These are phyloP conservation scores for Sturmia bella DNA, from an alignment of 2,888 invertebrate genomes.

Conservation along the genomic window DNA sequence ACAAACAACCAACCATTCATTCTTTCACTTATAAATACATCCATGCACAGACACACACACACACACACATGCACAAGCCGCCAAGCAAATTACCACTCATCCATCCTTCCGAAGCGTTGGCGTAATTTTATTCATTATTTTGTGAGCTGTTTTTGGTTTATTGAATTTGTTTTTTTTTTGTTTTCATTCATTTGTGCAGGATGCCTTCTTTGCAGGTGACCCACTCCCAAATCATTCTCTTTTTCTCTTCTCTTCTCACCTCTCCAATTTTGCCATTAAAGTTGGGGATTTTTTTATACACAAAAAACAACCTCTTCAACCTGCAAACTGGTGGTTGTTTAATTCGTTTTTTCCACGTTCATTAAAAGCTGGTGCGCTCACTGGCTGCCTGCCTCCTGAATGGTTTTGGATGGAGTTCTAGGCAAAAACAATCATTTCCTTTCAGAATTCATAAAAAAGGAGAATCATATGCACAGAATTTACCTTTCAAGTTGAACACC, in stretches of 20 bases:
- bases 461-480: constrained; percentile 45
- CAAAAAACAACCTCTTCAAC: neutral
- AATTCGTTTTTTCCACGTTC: constrained; percentile 1
- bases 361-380: constrained; percentile 17
- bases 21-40: constrained; percentile 14
- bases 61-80: neutral
- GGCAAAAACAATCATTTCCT: constrained; percentile 25
- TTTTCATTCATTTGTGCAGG: constrained; percentile 34
- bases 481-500: constrained; percentile 72
- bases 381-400: neutral
- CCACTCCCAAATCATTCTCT: constrained; percentile 6
- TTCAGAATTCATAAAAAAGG: constrained; percentile 33
- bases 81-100: constrained; percentile 31
- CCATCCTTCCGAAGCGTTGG: constrained; percentile 43
- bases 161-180: constrained; percentile 35
- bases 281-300: constrained; percentile 20
- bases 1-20: constrained; percentile 47
- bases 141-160: constrained; percentile 33
- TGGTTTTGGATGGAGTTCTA: neutral
- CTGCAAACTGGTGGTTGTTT: constrained; percentile 38
- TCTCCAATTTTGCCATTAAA: constrained; percentile 17
- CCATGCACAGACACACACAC: constrained; percentile 1
- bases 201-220: constrained; percentile 25
- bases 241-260: neutral
- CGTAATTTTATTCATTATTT: constrained; percentile 66